Conservation (phyloP, 2,113 vertebrate species). For the Catharus fuscescens region DNA sequence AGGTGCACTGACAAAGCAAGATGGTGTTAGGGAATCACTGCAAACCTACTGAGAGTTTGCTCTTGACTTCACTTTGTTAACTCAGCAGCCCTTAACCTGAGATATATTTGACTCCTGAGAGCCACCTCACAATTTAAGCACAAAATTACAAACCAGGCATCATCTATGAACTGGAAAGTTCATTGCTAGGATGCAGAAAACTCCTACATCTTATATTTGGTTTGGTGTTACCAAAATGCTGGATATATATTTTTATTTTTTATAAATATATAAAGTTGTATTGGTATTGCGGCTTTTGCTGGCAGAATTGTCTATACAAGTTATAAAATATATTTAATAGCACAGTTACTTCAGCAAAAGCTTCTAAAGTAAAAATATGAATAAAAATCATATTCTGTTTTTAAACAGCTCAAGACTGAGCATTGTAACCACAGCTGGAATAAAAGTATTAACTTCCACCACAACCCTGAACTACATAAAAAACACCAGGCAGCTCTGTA, state of each 20-base stretch:
- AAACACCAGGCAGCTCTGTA: neutral
- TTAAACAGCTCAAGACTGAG: neutral
- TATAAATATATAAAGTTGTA: neutral
- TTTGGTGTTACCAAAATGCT: neutral
- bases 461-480: neutral
- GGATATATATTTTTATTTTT: accelerated
- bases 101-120: neutral
- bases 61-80: neutral
- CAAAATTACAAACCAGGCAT: neutral
- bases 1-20: neutral
- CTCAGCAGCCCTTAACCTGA: neutral
- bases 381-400: neutral
- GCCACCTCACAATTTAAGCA: neutral
- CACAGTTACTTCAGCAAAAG: neutral
- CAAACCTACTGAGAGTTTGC: neutral
- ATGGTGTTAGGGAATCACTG: neutral
- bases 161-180: neutral
- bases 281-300: neutral
- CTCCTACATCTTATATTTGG: neutral
- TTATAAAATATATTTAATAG: neutral
- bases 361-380: neutral
- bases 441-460: neutral
- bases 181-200: neutral
- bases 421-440: neutral
- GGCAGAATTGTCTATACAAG: neutral